Base-by-base conservation (phyloP, 2,113 vertebrate genomes). In the Bucco capensis region DNA sequence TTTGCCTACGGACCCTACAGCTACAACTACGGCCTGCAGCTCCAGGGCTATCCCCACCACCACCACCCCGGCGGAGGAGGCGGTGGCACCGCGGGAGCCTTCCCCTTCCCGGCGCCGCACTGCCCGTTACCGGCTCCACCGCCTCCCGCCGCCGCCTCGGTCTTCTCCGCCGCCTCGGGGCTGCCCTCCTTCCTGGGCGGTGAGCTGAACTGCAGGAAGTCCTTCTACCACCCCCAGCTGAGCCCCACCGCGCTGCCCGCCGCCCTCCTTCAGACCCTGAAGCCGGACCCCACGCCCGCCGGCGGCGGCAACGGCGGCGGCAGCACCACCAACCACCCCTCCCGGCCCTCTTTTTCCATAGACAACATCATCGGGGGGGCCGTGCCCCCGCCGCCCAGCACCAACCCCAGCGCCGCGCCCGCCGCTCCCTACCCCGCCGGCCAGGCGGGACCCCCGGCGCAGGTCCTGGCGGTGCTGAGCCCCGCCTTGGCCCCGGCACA, bases 1-100 rank as follows among this genome's bases (percentile, higher is more conserved):
- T 99, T 99, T 93, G 98, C 98, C 93, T 99, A 99, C 96, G 98
- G 98, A 94, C 98, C 98, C 46, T 99, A 99, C 54, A 98, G 99
- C 97, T 99, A 98, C 95, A 98, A 98, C 97, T 99, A 99, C 91
- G 99, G 99, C 94, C 97, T 99, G 44, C 98, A 98, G 94, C 98
- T 99, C 91, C 98, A 98, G 86, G 98, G 98, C 97, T 99, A 99
- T 88, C 95, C 54, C 71, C 97, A 47, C 87, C 97, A 46, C 88
- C 97, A 18, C 28, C 93, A 92, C 47, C 96, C 93, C 86, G 90
- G 44, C 6, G 86, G 89, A 27, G 92, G 82, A 10, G 83, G 86
- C 47, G 88, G 93, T 18, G 89, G 84, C 73, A 47, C 75, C 33
- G 54, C 97, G 60, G 88, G 97, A 27, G 96, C 98, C 10, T 98